Evolutionary conservation across 2,888 invertebrate genomes (phyloP), one percentile per base, ranked within the genome.

Genomic region (Nipponacmea schrenckii): DNA sequence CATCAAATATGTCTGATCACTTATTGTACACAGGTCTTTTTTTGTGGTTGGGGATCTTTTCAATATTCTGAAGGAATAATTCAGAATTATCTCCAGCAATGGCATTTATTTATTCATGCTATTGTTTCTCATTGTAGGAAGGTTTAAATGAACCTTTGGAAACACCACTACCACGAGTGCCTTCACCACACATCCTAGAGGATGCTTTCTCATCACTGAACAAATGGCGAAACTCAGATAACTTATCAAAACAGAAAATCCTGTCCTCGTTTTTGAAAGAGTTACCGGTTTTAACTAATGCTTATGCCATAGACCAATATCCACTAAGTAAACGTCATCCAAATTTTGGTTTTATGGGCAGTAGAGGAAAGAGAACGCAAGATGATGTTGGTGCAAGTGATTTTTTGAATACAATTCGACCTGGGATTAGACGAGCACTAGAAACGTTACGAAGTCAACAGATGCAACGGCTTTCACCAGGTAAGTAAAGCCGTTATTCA

Each of bases 301-400:
- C 12, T 10, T 20, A 24, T 20, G 56, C 10, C 56, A 10, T 20
- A 24, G 10, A 20, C 20, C 20, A 56, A 56, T 39, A 39, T 39
- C 20, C 24, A 56, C 20, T 56, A 12, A 24, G 20, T 56, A 56
- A 56, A 56, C 56, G 56, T 1, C 56, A 56, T 24, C 39, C 39
- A 39, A 24, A 56, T 24, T 56, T 56, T 24, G 56, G 56, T 24
- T 56, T 56, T 56, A 56, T 56, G 56, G 56, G 56, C 20, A 56
- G 24, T 56, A 20, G 56, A 24, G 56, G 56, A 24, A 56, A 56
- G 24, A 56, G 56, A 56, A 56, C 24, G 8, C 56, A 56, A 56
- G 56, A 56, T 24, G 24, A 56, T 24, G 20, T 56, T 56, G 24
- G 10, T 14, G 14, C 20, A 20, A 56, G 56, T 56, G 56, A 56